Base-by-base conservation (phyloP, 1,140 invertebrate genomes). In the Tetramorium alpestre region DNA sequence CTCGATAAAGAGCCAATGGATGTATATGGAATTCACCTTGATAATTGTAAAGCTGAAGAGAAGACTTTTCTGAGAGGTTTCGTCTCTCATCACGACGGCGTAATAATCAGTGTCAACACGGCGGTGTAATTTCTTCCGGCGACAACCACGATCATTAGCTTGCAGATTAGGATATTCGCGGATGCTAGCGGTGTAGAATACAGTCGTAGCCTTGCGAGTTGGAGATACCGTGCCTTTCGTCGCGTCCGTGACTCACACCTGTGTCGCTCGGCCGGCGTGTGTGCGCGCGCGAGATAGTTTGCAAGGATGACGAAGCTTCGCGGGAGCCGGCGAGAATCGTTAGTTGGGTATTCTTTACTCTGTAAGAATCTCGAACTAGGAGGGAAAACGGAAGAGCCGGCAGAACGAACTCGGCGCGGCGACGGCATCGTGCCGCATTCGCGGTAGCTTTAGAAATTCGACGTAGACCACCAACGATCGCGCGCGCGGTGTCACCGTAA, bases 271-370 rank as follows among this genome's bases (percentile, higher is more conserved):
- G 11, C 56, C 18, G 22, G 0, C 0, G 54, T 51, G 56, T 56
- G 18, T 28, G 22, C 56, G 77, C 11, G 51, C 69, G 65, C 41
- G 51, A 78, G 87, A 92, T 92, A 92, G 91, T 92, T 92, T 92
- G 91, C 91, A 88, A 92, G 91, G 85, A 92, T 92, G 91, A 92
- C 91, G 91, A 92, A 90, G 91, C 91, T 90, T 47, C 78, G 44
- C 86, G 41, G 87, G 78, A 88, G 90, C 86, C 62, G 81, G 60
- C 77, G 89, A 33, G 33, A 92, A 91, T 92, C 91, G 91, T 92
- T 92, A 92, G 91, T 76, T 65, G 88, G 58, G 81, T 92, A 91
- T 92, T 92, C 82, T 91, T 65, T 85, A 87, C 88, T 64, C 76
- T 25, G 44, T 49, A 65, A 54, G 78, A 69, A 64, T 70, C 44